Percentiles rank a stretch among this genome's conserved stretches.
Conservation (phyloP, 2,888 invertebrate species). For the Automeris io region DNA sequence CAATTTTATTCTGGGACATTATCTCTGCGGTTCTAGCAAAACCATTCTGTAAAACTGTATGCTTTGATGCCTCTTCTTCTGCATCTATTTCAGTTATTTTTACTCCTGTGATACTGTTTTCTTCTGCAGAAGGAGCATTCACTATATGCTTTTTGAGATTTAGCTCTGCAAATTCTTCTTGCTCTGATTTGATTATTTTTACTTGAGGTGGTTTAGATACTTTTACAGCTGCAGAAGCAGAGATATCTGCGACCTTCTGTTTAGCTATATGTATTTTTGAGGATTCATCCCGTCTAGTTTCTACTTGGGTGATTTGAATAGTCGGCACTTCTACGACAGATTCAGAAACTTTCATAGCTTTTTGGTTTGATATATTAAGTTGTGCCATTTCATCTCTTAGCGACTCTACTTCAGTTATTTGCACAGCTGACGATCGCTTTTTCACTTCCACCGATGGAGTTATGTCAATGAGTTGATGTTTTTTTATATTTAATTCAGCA, state of each 20-base stretch:
- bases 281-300: neutral
- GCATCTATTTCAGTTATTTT: conserved; percentile 24
- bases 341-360: neutral
- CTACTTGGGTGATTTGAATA: neutral
- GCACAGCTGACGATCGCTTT: conserved; percentile 3
- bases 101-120: conserved; percentile 17
- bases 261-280: neutral
- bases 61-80: conserved; percentile 12
- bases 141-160: conserved; percentile 30
- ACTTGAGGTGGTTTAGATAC: neutral
- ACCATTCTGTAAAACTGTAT: conserved; percentile 5
- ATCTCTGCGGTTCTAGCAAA: conserved; percentile 13
- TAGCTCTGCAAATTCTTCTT: conserved; percentile 29
- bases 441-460: neutral
- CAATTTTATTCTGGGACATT: conserved; percentile 9
- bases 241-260: neutral
- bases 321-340: conserved; percentile 3
- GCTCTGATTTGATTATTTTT: no score
- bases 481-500: conserved; percentile 1
- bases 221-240: neutral
- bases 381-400: conserved; percentile 1
- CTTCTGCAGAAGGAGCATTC: conserved; percentile 12
- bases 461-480: neutral
- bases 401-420: conserved; percentile 6
- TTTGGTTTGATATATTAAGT: conserved; percentile 2